Evolutionary conservation across 1,140 invertebrate species (phyloP), one percentile per base, ranked within the genome.

Genomic region (Triops cancriformis): DNA sequence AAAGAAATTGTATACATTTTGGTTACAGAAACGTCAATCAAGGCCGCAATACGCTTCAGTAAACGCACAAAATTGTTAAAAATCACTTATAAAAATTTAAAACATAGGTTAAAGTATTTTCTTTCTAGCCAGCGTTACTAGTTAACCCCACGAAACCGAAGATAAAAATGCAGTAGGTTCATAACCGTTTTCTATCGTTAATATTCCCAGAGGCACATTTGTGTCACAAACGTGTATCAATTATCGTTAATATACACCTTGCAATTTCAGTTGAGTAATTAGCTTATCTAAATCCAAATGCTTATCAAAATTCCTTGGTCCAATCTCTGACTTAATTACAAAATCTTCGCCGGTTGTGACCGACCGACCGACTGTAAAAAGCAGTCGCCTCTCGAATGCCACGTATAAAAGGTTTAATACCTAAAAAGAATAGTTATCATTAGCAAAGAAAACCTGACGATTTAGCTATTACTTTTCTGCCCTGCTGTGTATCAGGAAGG

Each of bases 341-440:
- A 96, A 92, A 83, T 93, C 90, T 79, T 91, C 89, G 0, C 95
- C 95, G 1, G 94, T 96, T 3, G 95, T 97, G 27, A 91, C 89
- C 1, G 94, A 96, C 76, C 91, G 88, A 7, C 93, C 92, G 76
- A 97, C 90, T 0, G 93, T 95, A 83, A 97, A 97, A 79, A 94
- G 91, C 73, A 95, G 83, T 76, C 92, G 88, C 18, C 93, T 86
- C 81, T 94, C 90, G 87, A 94, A 97, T 7, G 94, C 94, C 75
- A 90, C 88, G 79, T 90, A 90, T 41, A 96, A 85, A 74, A 95
- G 85, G 80, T 90, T 86, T 80, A 96, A 83, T 76, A 92, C 84
- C 81, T 83, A 75, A 7, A 78, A 79, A 76, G 27, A 78, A 76
- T 26, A 82, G 79, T 79, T 75, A 23, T 37, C 75, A 31, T 64